Conservation (phyloP, 2,888 invertebrate species). For the Caenorhabditis plicata region DNA sequence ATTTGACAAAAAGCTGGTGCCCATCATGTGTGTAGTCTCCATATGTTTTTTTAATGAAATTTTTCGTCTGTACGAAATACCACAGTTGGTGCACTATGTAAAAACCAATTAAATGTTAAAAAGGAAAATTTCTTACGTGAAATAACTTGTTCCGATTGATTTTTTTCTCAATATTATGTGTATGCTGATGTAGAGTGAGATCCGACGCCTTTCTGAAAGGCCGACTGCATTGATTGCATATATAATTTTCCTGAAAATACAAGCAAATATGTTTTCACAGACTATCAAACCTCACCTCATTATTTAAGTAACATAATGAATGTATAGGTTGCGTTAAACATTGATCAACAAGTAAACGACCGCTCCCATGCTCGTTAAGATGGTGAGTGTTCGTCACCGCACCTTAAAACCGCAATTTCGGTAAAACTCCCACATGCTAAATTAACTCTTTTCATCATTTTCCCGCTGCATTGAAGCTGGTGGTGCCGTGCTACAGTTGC, state of each 20-base stretch:
- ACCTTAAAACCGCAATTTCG: too few relatives aligned
- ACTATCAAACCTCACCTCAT: too few relatives aligned
- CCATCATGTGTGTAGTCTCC: too few relatives aligned
- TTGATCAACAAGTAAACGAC: too few relatives aligned
- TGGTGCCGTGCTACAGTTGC: conserved; percentile 37
- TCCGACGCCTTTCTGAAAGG: conserved; percentile 80
- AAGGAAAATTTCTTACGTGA: conserved; percentile 28
- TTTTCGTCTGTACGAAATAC: conserved; percentile 60
- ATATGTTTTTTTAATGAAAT: conserved; percentile 60
- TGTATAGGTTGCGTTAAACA: too few relatives aligned
- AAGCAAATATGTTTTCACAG: too few relatives aligned
- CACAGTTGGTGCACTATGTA: conserved; percentile 67
- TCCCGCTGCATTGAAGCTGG: conserved; percentile 25
- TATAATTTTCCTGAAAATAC: conserved; percentile 20
- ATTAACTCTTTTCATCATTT: conserved; percentile 14
- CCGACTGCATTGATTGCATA: conserved; percentile 78
- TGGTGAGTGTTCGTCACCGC: too few relatives aligned
- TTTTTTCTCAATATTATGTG: conserved; percentile 69
- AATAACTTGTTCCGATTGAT: conserved; percentile 35
- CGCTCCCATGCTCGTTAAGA: too few relatives aligned
- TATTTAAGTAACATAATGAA: too few relatives aligned
- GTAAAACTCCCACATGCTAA: too few relatives aligned
- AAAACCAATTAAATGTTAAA: too few relatives aligned
- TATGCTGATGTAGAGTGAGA: conserved; percentile 53
- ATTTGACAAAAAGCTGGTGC: too few relatives aligned